phyloP scores from a whole-genome alignment of 2,113 vertebrate species.

The Heterochromis multidens region DNA sequence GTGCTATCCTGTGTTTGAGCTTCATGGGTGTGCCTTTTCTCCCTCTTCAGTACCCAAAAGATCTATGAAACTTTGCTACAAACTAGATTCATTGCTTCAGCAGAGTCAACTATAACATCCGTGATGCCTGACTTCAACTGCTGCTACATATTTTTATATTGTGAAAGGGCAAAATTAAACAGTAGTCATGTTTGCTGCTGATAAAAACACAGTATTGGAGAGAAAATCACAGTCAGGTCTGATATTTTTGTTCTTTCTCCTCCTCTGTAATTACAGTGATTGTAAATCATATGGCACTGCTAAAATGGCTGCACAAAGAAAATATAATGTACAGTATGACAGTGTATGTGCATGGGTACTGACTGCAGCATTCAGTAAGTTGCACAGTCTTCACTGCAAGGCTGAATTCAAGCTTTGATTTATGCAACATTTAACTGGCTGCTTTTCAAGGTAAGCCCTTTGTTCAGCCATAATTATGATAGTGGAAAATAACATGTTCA shows the following conservation, averaged over 20 bases:
- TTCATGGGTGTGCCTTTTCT: conserved; percentile 62
- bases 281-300: background rate
- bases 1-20: conserved; percentile 57
- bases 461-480: conserved; percentile 5
- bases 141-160: conserved; percentile 56
- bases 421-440: background rate
- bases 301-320: conserved; percentile 1
- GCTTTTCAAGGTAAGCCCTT: conserved; percentile 4
- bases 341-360: conserved; percentile 1
- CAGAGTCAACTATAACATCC: conserved; percentile 50
- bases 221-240: conserved; percentile 1
- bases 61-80: conserved; percentile 42
- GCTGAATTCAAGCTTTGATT: background rate
- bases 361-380: background rate
- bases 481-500: background rate
- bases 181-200: background rate
- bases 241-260: background rate
- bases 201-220: background rate
- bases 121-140: conserved; percentile 54
- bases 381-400: background rate
- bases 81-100: conserved; percentile 30
- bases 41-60: conserved; percentile 4
- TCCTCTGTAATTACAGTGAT: background rate
- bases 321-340: background rate
- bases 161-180: conserved; percentile 19